Conservation (phyloP, 1,140 invertebrate genomes). For the Euwallacea fornicatus region DNA sequence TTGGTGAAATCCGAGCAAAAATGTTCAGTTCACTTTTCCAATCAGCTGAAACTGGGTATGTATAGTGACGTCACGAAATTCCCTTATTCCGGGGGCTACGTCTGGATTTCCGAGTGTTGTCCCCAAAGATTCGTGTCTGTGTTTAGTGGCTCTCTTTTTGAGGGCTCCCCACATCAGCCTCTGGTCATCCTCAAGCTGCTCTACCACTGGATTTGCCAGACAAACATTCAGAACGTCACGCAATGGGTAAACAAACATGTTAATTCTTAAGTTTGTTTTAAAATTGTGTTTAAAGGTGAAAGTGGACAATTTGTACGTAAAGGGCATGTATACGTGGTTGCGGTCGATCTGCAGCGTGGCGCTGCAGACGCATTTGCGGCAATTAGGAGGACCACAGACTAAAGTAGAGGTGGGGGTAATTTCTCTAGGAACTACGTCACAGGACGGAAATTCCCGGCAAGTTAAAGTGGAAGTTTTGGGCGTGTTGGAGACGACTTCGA, state of each 20-base stretch:
- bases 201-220: constrained; percentile 89
- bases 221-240: constrained; percentile 81
- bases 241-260: constrained; percentile 64
- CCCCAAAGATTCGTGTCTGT: constrained; percentile 81
- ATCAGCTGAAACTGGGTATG: constrained; percentile 76
- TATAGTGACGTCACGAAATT: constrained; percentile 82
- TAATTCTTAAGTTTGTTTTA: neutral
- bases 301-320: constrained; percentile 74
- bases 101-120: constrained; percentile 86
- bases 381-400: constrained; percentile 68
- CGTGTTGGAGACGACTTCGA: constrained; percentile 75
- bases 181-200: constrained; percentile 79
- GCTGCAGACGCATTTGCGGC: constrained; percentile 70
- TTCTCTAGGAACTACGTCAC: constrained; percentile 83
- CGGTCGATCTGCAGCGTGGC: constrained; percentile 76
- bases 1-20: constrained; percentile 75
- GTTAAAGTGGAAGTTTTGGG: constrained; percentile 86
- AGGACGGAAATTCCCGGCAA: constrained; percentile 78
- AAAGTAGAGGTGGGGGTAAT: constrained; percentile 81
- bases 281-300: constrained; percentile 60
- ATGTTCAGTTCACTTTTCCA: constrained; percentile 66
- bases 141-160: constrained; percentile 83
- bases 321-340: constrained; percentile 77
- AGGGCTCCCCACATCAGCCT: constrained; percentile 78
- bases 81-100: constrained; percentile 83